phyloP scores from a whole-genome alignment of 2,888 invertebrate genomes.

The Dicyrtoma fusca region DNA sequence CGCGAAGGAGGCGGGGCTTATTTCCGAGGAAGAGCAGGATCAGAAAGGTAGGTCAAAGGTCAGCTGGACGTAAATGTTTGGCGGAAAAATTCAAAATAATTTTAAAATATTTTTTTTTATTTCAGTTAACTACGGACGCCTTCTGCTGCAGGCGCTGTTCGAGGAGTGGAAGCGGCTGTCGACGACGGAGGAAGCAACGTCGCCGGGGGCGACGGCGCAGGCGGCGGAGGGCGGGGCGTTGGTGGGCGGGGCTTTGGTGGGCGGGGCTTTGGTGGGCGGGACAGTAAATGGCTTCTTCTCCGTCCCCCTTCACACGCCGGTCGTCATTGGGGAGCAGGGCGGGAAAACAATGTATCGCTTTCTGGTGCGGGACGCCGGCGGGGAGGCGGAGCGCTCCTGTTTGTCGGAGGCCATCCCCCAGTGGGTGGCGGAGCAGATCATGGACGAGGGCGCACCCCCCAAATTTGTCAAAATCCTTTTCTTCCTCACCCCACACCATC shows the following conservation, averaged over 20 bases:
- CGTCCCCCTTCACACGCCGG: constrained; percentile 93
- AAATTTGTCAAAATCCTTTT: constrained; percentile 97
- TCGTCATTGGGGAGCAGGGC: constrained; percentile 82
- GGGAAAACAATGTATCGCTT: constrained; percentile 90
- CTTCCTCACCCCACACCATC: constrained; percentile 92
- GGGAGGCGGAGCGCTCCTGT: constrained; percentile 89
- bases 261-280: too few relatives aligned
- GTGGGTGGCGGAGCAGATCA: constrained; percentile 89
- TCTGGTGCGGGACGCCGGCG: constrained; percentile 87
- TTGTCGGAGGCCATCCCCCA: constrained; percentile 91
- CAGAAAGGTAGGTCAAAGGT: constrained; percentile 73
- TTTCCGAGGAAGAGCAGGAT: constrained; percentile 69
- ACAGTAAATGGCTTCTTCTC: constrained; percentile 68
- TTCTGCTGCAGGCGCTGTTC: constrained; percentile 88
- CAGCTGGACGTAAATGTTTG: too few relatives aligned
- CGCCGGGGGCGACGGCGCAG: too few relatives aligned
- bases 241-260: too few relatives aligned
- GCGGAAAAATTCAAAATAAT: too few relatives aligned
- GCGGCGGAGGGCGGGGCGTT: too few relatives aligned
- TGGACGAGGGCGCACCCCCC: constrained; percentile 89
- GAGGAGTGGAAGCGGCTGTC: constrained; percentile 83
- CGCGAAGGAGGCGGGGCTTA: constrained; percentile 89
- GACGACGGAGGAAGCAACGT: constrained; percentile 38
- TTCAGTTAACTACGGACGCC: constrained; percentile 89
- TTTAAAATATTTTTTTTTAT: constrained; percentile 23